phyloP scores from a whole-genome alignment of 2,797 vertebrate genomes.

The Dallia pectoralis region DNA sequence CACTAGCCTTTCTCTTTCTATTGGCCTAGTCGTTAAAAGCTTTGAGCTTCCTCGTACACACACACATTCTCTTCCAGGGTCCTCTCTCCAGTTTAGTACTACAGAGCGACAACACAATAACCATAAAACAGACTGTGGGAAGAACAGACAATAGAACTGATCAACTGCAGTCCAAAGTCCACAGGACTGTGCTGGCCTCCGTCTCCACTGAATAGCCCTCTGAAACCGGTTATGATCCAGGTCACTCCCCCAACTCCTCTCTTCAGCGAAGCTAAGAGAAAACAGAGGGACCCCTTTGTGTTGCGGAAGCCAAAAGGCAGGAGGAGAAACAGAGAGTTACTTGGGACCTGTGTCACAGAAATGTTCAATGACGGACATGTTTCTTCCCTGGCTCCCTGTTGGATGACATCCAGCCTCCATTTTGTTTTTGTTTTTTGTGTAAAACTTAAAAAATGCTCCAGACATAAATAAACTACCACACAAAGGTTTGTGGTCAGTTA shows the following conservation, averaged over 20 bases:
- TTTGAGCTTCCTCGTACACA: no score
- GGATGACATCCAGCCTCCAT: slow-evolving; percentile 28
- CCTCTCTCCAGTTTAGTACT: background rate
- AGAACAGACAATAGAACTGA: slow-evolving; percentile 6
- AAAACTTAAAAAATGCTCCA: background rate
- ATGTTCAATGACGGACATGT: slow-evolving; percentile 65
- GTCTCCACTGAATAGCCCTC: background rate
- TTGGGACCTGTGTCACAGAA: slow-evolving; percentile 50
- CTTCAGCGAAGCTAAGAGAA: slow-evolving; percentile 54
- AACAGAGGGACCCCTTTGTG: slow-evolving; percentile 62
- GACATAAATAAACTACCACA: background rate
- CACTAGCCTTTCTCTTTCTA: background rate
- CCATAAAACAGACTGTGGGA: slow-evolving; percentile 32
- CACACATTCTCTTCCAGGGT: background rate
- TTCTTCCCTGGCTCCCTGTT: slow-evolving; percentile 43
- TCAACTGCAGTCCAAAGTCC: slow-evolving; percentile 31
- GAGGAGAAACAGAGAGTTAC: slow-evolving; percentile 38
- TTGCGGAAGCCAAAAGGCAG: slow-evolving; percentile 56
- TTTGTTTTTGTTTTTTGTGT: slow-evolving; percentile 7
- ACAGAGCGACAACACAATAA: slow-evolving; percentile 37
- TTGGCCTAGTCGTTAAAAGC: no score
- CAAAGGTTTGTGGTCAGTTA: no score
- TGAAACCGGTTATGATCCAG: slow-evolving; percentile 30
- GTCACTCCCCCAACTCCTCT: slow-evolving; percentile 45
- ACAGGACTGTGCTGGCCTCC: no score